Evolutionary conservation across 2,797 vertebrate genomes (phyloP).

Genomic region (Xerus rutilus): DNA sequence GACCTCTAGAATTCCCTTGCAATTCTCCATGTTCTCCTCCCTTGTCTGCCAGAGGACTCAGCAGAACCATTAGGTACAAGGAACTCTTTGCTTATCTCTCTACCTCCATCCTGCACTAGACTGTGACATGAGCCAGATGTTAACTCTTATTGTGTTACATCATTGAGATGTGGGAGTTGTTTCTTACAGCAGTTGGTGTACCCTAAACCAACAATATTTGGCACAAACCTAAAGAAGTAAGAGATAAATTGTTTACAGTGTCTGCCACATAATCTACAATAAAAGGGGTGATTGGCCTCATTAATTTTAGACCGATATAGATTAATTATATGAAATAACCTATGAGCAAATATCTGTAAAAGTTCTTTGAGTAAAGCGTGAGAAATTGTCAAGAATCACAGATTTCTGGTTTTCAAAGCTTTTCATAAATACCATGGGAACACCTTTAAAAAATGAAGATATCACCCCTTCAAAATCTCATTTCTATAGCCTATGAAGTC

Average conservation of each 20-base stretch:
- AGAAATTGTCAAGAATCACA: slow-evolving; percentile 33
- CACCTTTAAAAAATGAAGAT: background rate
- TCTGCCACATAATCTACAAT: background rate
- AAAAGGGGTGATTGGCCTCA: background rate
- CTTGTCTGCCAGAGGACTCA: background rate
- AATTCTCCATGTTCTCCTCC: background rate
- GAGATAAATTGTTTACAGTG: background rate
- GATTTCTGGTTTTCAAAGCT: background rate
- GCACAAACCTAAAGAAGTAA: background rate
- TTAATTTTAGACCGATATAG: slow-evolving; percentile 6
- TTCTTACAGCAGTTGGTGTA: background rate
- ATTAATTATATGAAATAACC: background rate
- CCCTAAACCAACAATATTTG: slow-evolving; percentile 1
- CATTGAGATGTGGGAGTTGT: background rate
- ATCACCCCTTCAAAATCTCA: background rate
- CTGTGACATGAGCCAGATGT: background rate
- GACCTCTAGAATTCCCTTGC: background rate
- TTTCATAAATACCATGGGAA: background rate
- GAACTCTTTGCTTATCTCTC: background rate
- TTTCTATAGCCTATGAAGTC: background rate
- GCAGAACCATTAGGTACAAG: background rate
- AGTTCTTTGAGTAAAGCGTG: background rate
- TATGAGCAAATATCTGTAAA: slow-evolving; percentile 16
- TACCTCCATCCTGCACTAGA: background rate
- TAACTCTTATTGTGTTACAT: background rate